Conservation (phyloP, 2,113 vertebrate species). For the Thalassarche chlororhynchos region DNA sequence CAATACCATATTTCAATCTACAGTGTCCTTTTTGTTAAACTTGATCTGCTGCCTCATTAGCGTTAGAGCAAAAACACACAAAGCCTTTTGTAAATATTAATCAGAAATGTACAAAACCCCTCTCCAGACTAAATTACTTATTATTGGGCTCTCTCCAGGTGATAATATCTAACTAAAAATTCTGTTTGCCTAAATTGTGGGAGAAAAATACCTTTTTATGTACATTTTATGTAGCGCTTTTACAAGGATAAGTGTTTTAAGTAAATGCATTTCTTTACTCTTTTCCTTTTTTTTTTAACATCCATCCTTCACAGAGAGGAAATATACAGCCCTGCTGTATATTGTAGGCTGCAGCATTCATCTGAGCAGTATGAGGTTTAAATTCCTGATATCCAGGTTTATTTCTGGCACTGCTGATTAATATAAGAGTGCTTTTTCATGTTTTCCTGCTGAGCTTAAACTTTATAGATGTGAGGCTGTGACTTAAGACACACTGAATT, state of each 20-base stretch:
- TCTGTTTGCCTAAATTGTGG: slow-evolving; percentile 64
- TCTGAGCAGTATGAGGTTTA: slow-evolving; percentile 22
- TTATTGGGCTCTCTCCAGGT: slow-evolving; percentile 70
- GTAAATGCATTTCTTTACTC: slow-evolving; percentile 5
- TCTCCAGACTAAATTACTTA: slow-evolving; percentile 66
- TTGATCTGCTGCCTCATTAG: slow-evolving; percentile 69
- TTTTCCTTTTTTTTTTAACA: background rate
- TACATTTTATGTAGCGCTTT: background rate
- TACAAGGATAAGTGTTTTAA: slow-evolving; percentile 29
- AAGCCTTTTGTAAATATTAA: slow-evolving; percentile 80
- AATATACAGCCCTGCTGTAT: background rate
- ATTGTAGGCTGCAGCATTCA: slow-evolving; percentile 48
- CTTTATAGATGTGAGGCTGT: slow-evolving; percentile 1
- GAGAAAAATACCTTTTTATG: slow-evolving; percentile 59
- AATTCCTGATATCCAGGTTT: slow-evolving; percentile 39
- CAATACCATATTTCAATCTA: slow-evolving; percentile 86
- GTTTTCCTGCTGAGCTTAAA: slow-evolving; percentile 11
- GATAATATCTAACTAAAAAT: slow-evolving; percentile 64
- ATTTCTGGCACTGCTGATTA: slow-evolving; percentile 13
- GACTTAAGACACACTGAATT: slow-evolving; percentile 16
- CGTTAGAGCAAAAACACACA: slow-evolving; percentile 70
- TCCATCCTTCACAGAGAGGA: background rate
- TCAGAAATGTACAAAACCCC: slow-evolving; percentile 60
- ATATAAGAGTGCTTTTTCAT: slow-evolving; percentile 49
- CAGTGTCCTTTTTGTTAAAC: slow-evolving; percentile 92